Evolutionary conservation across 2,113 vertebrate genomes (phyloP).

Genomic region (Dascyllus trimaculatus): DNA sequence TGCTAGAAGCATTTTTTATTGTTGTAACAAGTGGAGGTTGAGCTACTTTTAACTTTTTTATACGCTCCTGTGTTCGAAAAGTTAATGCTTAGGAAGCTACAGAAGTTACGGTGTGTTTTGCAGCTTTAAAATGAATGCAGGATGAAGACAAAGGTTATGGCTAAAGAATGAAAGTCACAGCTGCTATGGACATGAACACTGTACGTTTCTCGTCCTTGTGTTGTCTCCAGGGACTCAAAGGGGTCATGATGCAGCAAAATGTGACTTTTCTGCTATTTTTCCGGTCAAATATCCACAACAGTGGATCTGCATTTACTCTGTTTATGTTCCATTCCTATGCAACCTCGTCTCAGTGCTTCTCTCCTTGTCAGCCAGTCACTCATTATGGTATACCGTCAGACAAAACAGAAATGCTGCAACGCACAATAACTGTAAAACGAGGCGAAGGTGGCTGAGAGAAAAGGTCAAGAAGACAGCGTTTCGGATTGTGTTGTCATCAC

Average conservation of each 20-base stretch:
- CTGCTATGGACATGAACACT: background rate
- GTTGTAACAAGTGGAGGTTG: too few species aligned
- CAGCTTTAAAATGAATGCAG: background rate
- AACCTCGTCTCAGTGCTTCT: background rate
- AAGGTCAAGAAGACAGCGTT: conserved; percentile 34
- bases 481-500: conserved; percentile 45
- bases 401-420: conserved; percentile 39
- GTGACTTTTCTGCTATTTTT: background rate
- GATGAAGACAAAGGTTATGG: background rate
- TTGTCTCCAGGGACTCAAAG: background rate
- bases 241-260: background rate
- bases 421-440: conserved; percentile 23
- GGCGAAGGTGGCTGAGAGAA: background rate
- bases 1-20: too few species aligned
- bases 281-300: conserved; percentile 9
- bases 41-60: too few species aligned
- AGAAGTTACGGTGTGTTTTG: background rate
- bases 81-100: too few species aligned
- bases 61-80: too few species aligned
- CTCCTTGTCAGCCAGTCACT: conserved; percentile 28
- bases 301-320: conserved; percentile 10
- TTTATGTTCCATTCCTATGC: background rate
- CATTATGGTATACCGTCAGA: conserved; percentile 31
- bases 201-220: background rate
- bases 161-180: background rate